Conservation (phyloP, 2,797 vertebrate genomes). For the Sebastes aleutianus region DNA sequence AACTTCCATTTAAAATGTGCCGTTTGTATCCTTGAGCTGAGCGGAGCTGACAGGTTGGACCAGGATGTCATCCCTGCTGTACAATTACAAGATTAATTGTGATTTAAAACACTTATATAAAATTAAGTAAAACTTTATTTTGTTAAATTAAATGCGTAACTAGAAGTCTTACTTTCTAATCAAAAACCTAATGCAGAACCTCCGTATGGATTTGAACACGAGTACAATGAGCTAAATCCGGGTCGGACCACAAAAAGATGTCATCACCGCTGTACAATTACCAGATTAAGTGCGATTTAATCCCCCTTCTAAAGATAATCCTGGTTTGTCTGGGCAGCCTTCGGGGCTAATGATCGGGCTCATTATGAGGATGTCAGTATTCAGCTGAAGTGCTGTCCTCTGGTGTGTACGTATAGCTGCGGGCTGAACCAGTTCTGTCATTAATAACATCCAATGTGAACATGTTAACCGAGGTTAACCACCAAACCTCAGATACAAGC, state of each 20-base stretch:
- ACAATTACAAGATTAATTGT: neutral
- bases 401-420: conserved; percentile 22
- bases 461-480: conserved; percentile 19
- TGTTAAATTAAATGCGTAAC: neutral
- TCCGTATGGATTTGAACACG: neutral
- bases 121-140: neutral
- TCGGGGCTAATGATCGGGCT: conserved; percentile 44
- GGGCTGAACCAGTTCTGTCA: conserved; percentile 60
- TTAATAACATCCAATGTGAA: conserved; percentile 13
- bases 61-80: neutral
- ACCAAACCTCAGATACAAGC: neutral
- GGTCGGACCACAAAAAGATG: conserved; percentile 11
- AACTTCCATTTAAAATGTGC: neutral
- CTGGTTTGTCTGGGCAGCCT: conserved; percentile 50
- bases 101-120: neutral
- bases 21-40: neutral
- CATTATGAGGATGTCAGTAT: conserved; percentile 58
- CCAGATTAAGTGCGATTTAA: conserved; percentile 52
- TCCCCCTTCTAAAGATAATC: conserved; percentile 52
- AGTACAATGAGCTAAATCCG: conserved; percentile 1
- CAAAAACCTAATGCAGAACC: neutral
- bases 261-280: conserved; percentile 32
- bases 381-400: conserved; percentile 46
- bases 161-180: neutral
- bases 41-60: neutral